Conservation (phyloP, 92 coral and sea anemone species). For the Umimayanthus chanpuru region DNA sequence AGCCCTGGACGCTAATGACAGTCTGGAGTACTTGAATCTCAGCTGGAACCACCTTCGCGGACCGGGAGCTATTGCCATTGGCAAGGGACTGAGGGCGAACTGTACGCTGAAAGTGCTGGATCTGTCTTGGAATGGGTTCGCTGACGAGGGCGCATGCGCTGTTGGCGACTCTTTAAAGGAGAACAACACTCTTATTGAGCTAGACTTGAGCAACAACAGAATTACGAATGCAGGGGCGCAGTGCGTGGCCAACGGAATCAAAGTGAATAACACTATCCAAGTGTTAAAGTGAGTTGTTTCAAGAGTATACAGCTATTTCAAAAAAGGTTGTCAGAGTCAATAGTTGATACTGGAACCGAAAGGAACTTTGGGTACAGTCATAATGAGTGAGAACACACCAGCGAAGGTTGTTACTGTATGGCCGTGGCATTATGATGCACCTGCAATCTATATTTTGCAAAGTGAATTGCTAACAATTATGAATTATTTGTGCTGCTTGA, state of each 20-base stretch:
- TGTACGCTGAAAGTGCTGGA: slow-evolving; percentile 70
- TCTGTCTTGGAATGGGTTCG: slow-evolving; percentile 95
- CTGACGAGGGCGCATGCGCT: slow-evolving; percentile 93
- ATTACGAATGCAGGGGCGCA: slow-evolving; percentile 80
- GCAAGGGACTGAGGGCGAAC: slow-evolving; percentile 84
- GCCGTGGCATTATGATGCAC: too few species aligned
- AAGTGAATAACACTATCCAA: slow-evolving; percentile 79
- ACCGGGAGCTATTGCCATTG: slow-evolving; percentile 86
- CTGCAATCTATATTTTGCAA: too few species aligned
- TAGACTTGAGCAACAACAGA: slow-evolving; percentile 88
- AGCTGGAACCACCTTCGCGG: slow-evolving; percentile 98
- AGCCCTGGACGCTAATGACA: slow-evolving; percentile 79
- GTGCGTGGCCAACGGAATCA: slow-evolving; percentile 74
- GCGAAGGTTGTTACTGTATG: too few species aligned
- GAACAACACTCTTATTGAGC: slow-evolving; percentile 80
- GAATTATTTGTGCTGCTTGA: too few species aligned
- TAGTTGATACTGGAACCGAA: too few species aligned
- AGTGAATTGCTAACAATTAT: too few species aligned
- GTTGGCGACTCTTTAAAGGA: slow-evolving; percentile 86
- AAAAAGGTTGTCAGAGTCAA: too few species aligned
- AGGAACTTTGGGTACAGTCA: too few species aligned
- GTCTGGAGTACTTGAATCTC: slow-evolving; percentile 78
- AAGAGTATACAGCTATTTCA: too few species aligned
- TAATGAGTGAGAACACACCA: too few species aligned
- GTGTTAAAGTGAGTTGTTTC: slow-evolving; percentile 65